A percentile compares a stretch with the other conserved stretches of the same genome.
These are phyloP conservation scores for Delia radicum DNA, from an alignment of 1,140 invertebrate species.

Conservation along the genomic window DNA sequence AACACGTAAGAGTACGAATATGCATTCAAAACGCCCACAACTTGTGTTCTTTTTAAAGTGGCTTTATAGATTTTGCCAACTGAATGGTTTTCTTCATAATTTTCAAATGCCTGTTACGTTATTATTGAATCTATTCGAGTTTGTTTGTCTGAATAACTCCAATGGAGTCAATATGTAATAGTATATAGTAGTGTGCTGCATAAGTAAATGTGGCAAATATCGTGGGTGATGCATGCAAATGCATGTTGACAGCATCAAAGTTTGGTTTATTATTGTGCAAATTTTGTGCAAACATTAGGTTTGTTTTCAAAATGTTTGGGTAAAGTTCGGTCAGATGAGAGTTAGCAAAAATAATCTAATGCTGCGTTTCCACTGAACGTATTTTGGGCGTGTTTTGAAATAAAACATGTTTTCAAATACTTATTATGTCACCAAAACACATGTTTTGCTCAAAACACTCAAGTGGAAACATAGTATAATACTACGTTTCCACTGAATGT, in stretches of 20 bases:
- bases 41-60: not conserved
- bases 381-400: too few species aligned
- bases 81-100: not conserved
- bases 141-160: not conserved
- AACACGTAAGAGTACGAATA: too few species aligned
- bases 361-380: too few species aligned
- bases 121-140: not conserved
- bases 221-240: not conserved
- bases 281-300: not conserved
- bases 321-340: too few species aligned
- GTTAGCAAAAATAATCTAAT: too few species aligned
- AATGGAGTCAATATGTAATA: not conserved
- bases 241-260: not conserved
- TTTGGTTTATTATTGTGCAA: not conserved
- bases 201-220: not conserved
- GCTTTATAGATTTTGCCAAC: not conserved
- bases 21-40: not conserved
- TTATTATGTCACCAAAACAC: too few species aligned
- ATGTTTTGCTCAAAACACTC: too few species aligned
- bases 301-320: not conserved
- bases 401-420: too few species aligned
- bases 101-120: not conserved
- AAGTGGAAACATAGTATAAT: too few species aligned
- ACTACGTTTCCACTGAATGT: too few species aligned
- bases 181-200: not conserved